Percentiles rank a stretch among this genome's conserved stretches.
These are phyloP conservation scores for Melanerpes aurifrons DNA, from an alignment of 2,113 vertebrate species.

Conservation along the genomic window DNA sequence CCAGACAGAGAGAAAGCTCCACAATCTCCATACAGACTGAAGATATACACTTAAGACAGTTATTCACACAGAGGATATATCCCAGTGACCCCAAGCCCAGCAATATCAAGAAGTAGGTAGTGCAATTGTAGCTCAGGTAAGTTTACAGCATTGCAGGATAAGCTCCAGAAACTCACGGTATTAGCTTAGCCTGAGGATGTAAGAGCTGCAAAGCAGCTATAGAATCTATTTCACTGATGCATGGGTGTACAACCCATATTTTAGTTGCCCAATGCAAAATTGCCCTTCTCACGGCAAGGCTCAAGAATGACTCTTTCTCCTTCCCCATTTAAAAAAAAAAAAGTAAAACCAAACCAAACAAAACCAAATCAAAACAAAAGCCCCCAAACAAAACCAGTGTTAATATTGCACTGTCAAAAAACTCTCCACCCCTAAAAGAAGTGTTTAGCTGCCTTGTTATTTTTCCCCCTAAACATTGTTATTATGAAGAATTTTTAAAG, in stretches of 20 bases:
- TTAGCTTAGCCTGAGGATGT: background rate
- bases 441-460: background rate
- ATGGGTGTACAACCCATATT: background rate
- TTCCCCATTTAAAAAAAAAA: background rate
- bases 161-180: background rate
- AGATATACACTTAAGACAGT: background rate
- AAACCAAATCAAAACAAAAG: no score
- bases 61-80: background rate
- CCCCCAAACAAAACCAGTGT: background rate
- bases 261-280: background rate
- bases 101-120: background rate
- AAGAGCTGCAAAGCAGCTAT: background rate
- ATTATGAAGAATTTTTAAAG: slow-evolving; percentile 25
- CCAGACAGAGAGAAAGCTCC: background rate
- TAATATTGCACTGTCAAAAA: background rate
- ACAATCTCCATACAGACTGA: background rate
- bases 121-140: background rate
- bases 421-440: background rate
- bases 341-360: no score
- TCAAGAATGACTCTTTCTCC: background rate
- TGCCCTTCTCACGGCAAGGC: background rate
- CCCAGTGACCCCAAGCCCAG: background rate
- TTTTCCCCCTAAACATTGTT: background rate
- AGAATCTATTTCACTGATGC: background rate
- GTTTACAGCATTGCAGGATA: background rate